Percentiles rank a stretch among this genome's conserved stretches.
These are phyloP conservation scores for Diaperis boleti DNA, from an alignment of 2,888 invertebrate species.

Conservation along the genomic window DNA sequence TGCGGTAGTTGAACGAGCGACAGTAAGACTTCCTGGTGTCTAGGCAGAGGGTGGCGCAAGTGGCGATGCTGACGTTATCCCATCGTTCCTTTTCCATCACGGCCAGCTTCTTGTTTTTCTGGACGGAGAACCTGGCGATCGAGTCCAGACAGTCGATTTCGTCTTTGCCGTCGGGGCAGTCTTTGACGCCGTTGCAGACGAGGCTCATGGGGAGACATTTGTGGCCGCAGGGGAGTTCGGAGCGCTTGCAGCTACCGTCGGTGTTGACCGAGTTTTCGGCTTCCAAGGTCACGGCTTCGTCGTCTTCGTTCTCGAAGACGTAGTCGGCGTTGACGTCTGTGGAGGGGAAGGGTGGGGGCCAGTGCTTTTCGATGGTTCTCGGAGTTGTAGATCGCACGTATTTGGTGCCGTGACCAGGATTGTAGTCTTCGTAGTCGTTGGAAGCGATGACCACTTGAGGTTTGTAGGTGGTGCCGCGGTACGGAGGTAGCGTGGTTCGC, in stretches of 20 bases:
- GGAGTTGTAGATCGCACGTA: slow-evolving; percentile 42
- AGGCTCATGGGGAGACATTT: slow-evolving; percentile 69
- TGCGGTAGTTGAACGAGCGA: slow-evolving; percentile 72
- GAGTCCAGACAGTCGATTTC: slow-evolving; percentile 68
- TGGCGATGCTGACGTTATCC: slow-evolving; percentile 68
- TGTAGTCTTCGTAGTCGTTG: slow-evolving; percentile 26
- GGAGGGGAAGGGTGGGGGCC: slow-evolving; percentile 57
- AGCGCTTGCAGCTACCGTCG: slow-evolving; percentile 55
- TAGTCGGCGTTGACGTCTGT: slow-evolving; percentile 61
- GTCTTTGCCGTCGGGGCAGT: slow-evolving; percentile 72
- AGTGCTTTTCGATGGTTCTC: slow-evolving; percentile 43
- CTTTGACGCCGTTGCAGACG: slow-evolving; percentile 73
- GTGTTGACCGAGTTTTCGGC: slow-evolving; percentile 53
- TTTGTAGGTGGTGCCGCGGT: background rate
- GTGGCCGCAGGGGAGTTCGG: slow-evolving; percentile 67
- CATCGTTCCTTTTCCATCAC: slow-evolving; percentile 70
- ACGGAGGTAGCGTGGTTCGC: slow-evolving; percentile 2
- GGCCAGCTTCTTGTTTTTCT: slow-evolving; percentile 64
- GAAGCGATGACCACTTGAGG: background rate
- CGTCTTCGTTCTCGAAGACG: slow-evolving; percentile 60
- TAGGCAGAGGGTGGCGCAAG: slow-evolving; percentile 71
- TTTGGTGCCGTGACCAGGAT: slow-evolving; percentile 21
- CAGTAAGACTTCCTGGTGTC: slow-evolving; percentile 71
- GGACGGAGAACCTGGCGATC: slow-evolving; percentile 66
- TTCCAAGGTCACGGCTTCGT: slow-evolving; percentile 49